These are phyloP conservation scores for Synergus laeviventris DNA, from an alignment of 2,888 invertebrate genomes.

Conservation along the genomic window DNA sequence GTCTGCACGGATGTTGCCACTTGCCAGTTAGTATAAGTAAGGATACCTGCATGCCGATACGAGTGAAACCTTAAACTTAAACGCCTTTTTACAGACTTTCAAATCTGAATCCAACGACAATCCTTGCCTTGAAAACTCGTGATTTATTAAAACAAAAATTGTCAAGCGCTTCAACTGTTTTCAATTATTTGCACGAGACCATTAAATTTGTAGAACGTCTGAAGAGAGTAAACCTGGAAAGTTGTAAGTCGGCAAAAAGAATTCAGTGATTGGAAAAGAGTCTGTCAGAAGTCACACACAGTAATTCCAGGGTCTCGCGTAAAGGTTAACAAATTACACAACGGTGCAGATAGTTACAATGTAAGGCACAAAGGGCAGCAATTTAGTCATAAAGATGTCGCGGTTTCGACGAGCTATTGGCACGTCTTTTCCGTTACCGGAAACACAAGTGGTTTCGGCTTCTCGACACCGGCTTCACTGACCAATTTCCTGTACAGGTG, in stretches of 20 bases:
- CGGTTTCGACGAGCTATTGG: slow-evolving; percentile 33
- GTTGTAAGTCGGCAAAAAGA: not conserved
- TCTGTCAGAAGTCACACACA: not conserved
- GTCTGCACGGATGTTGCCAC: slow-evolving; percentile 34
- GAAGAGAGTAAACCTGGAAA: not conserved
- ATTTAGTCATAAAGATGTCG: slow-evolving; percentile 38
- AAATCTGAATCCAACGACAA: not conserved
- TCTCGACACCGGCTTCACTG: slow-evolving; percentile 36
- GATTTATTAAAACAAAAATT: not conserved
- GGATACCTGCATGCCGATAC: slow-evolving; percentile 27
- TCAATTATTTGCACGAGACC: not conserved
- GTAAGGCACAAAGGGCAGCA: slow-evolving; percentile 33
- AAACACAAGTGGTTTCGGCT: slow-evolving; percentile 24
- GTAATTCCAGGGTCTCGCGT: slow-evolving; percentile 17
- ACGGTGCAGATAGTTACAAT: slow-evolving; percentile 25
- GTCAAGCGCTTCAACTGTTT: not conserved
- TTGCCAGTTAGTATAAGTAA: slow-evolving; percentile 36
- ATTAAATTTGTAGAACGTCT: not conserved
- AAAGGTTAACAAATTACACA: slow-evolving; percentile 38
- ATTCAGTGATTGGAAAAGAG: slow-evolving; percentile 28
- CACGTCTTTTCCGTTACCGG: slow-evolving; percentile 37
- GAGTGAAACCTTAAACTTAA: slow-evolving; percentile 28
- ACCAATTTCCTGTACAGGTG: slow-evolving; percentile 54
- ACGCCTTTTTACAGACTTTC: slow-evolving; percentile 17
- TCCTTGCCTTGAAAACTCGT: not conserved